phyloP scores from a whole-genome alignment of 2,888 invertebrate genomes.

The Pegoplata infirma region DNA sequence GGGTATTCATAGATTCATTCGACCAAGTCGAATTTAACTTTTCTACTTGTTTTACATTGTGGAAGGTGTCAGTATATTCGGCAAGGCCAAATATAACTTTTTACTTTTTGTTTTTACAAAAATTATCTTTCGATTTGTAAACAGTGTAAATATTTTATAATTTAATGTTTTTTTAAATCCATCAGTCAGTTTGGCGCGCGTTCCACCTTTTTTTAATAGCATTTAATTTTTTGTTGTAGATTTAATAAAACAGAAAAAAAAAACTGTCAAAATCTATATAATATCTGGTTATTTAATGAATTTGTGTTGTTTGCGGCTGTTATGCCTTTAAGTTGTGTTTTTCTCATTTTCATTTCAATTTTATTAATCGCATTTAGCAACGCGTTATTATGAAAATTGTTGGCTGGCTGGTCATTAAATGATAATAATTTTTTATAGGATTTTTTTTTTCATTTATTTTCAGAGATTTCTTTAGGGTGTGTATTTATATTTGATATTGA shows the following conservation, averaged over 20 bases:
- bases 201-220: conserved; percentile 26
- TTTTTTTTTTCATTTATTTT: not conserved
- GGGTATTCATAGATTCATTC: too few species aligned
- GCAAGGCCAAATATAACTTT: too few species aligned
- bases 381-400: conserved; percentile 21
- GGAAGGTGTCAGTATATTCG: too few species aligned
- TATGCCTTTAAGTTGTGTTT: not conserved
- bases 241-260: too few species aligned
- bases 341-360: conserved; percentile 12
- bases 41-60: too few species aligned
- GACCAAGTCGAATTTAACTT: too few species aligned
- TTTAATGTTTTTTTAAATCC: not conserved
- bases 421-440: conserved; percentile 14
- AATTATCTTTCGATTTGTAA: too few species aligned
- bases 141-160: not conserved
- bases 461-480: not conserved
- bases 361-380: conserved; percentile 7
- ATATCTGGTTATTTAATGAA: too few species aligned
- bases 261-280: conserved; percentile 48
- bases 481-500: not conserved
- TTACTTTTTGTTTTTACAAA: too few species aligned
- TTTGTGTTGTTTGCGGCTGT: too few species aligned
- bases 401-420: conserved; percentile 23
- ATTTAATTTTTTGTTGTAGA: not conserved
- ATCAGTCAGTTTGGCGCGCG: conserved; percentile 4